Evolutionary conservation across 2,888 invertebrate species (phyloP), one percentile per base, ranked within the genome.

Genomic region (Epistrophe eligans): DNA sequence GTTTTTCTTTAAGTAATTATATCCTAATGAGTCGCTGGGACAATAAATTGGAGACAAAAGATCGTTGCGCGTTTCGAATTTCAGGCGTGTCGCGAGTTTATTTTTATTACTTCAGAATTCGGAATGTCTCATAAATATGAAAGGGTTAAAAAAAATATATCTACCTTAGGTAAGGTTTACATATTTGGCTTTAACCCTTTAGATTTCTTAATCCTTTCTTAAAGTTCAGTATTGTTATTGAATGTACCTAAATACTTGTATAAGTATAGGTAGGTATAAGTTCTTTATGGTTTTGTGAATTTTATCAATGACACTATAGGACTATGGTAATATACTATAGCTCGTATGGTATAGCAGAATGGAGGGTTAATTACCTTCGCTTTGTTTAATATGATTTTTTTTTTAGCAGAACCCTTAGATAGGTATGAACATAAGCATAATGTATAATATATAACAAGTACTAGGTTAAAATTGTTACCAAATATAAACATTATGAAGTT

Each of bases 1-100:
- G 67, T 50, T 72, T 76, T 84, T 82, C 82, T 73, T 73, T 76
- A 70, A 79, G 87, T 83, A 76, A 83, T 83, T 79, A 83, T 76
- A 62, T 76, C 87, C 79, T 83, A 87, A 82, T 87, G 83, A 87
- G 71, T 76, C 17, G 2, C 32, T 28, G 50, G 80, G 82, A 76
- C 62, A 70, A 74, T 87, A 79, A 79, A 32, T 7, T 32, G 28
- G 11, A 74, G 48, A 83, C 79, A 83, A 87, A 76, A 43, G 85
- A 74, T 19, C 58, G 76, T 87, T 87, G 83, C 87, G 72, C 76
- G 83, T 83, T 83, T 76, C 48, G 7, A 50, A 57, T 71, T 80
- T 71, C 76, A 76, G 76, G 50, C 45, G 76, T 83, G 79, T 87
- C 79, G 82, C 79, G 73, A 77, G 66, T 72, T 79, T 72, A 55